These are phyloP conservation scores for Laterallus jamaicensis DNA, from an alignment of 2,113 vertebrate genomes.

Conservation along the genomic window DNA sequence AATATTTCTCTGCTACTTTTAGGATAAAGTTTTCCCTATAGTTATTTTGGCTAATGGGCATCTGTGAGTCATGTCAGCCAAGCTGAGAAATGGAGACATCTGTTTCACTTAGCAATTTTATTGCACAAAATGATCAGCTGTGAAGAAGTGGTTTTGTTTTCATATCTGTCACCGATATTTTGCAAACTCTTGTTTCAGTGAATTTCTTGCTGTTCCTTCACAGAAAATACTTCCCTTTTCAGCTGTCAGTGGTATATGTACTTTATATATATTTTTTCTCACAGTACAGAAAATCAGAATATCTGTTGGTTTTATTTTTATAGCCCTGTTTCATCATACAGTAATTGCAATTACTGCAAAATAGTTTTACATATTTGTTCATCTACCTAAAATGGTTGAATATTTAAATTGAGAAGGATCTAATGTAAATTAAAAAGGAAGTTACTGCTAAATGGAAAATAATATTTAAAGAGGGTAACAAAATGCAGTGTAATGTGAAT, in stretches of 20 bases:
- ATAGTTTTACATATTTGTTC: not conserved
- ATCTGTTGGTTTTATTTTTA: not conserved
- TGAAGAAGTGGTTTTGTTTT: slow-evolving; percentile 63
- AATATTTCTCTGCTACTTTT: slow-evolving; percentile 17
- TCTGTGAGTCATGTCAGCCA: slow-evolving; percentile 53
- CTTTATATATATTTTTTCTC: not conserved
- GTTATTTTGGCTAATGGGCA: slow-evolving; percentile 53
- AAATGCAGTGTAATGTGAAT: not conserved
- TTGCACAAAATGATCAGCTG: slow-evolving; percentile 47
- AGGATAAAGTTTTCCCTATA: slow-evolving; percentile 23
- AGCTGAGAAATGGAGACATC: slow-evolving; percentile 48
- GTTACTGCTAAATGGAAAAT: not conserved
- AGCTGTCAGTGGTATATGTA: not conserved
- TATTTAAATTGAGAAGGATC: not conserved
- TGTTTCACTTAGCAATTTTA: slow-evolving; percentile 57
- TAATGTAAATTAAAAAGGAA: not conserved
- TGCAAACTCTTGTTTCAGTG: slow-evolving; percentile 45
- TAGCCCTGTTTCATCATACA: not conserved
- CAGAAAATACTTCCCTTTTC: slow-evolving; percentile 13
- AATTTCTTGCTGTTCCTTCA: slow-evolving; percentile 9
- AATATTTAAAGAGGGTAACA: not conserved
- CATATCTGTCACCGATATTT: slow-evolving; percentile 40
- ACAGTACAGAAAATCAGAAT: not conserved
- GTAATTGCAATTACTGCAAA: not conserved
- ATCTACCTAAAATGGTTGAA: not conserved